Conservation (phyloP, 2,888 invertebrate genomes). For the Shargacucullia verbasci region DNA sequence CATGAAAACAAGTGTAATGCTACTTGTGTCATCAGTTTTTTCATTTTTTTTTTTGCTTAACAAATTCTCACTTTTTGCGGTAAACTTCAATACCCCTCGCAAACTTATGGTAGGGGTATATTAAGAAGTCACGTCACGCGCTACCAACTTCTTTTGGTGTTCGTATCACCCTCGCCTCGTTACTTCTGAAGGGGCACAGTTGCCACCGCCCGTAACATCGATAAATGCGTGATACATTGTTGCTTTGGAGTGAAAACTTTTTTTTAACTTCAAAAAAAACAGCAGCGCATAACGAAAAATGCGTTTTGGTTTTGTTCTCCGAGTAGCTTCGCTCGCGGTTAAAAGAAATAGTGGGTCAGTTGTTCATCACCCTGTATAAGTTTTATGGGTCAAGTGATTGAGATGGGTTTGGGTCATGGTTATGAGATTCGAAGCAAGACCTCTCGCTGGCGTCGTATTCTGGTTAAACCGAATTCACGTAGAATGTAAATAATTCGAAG, state of each 20-base stretch:
- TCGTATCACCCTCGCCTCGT: slow-evolving; percentile 77
- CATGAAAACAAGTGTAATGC: too few species aligned
- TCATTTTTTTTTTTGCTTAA: background rate
- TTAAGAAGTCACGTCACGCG: slow-evolving; percentile 77
- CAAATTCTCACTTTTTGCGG: background rate
- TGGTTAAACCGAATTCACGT: slow-evolving; percentile 6
- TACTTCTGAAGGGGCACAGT: slow-evolving; percentile 69
- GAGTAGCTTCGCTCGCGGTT: background rate
- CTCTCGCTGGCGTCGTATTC: slow-evolving; percentile 7
- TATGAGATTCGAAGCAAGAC: slow-evolving; percentile 13
- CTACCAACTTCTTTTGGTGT: slow-evolving; percentile 77
- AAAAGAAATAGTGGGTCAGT: slow-evolving; percentile 34
- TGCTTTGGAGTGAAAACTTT: slow-evolving; percentile 43
- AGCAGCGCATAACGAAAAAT: slow-evolving; percentile 28
- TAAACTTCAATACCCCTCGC: slow-evolving; percentile 8
- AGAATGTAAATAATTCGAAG: slow-evolving; percentile 1
- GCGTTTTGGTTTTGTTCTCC: slow-evolving; percentile 12
- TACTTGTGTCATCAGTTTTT: background rate
- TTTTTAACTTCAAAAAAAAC: slow-evolving; percentile 30
- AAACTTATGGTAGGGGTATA: slow-evolving; percentile 51
- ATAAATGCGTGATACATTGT: slow-evolving; percentile 58
- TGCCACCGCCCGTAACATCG: slow-evolving; percentile 48
- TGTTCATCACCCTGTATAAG: slow-evolving; percentile 39
- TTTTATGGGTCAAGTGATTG: slow-evolving; percentile 51
- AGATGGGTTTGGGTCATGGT: slow-evolving; percentile 39